Base-by-base conservation (phyloP, 2,888 invertebrate genomes). In the Octonoba sinensis region DNA sequence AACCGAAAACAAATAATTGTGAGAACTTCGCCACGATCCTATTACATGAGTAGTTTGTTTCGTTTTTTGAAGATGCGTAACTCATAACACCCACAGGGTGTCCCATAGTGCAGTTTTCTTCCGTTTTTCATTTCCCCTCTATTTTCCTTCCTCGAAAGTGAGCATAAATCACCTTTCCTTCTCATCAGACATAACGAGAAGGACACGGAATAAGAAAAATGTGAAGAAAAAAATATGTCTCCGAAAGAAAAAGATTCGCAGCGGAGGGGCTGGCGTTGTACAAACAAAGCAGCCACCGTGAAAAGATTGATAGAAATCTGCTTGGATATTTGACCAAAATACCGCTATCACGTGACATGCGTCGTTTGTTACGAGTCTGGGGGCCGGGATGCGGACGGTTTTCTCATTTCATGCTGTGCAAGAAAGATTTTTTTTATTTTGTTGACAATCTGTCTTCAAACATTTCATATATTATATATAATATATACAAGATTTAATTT, bases 281-380 rank as follows among this genome's bases (percentile, higher is more conserved):
- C 27, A 27, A 27, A 27, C 60, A 60, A 60, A 24, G 60, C 15
- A 36, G 24, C 60, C 60, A 27, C 60, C n/a, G 60, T 27, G 27
- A 36, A 60, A 36, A 60, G 60, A 60, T 60, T 24, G 60, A 60
- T 60, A 36, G 27, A 60, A 27, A 3, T 60, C 60, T 24, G 60
- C 60, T 27, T 24, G 60, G 36, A 16, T 36, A 36, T 36, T 24
- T 24, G 20, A 47, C 66, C 12, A 66, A 66, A 66, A 66, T 66
- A 66, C 51, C 66, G 27, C 51, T 20, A 27, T 65, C 18, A 16
- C 51, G 15, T 66, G 66, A 27, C 64, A 47, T 64, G 20, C n/a
- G 64, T 18, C 64, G 46, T 64, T 47, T 64, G 15, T 64, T 47
- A 64, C 22, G 15, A 20, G 20, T 36, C 6, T 60, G 16, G 60